Evolutionary conservation across 2,888 invertebrate genomes (phyloP).

Genomic region (Scaptomyza reducta): DNA sequence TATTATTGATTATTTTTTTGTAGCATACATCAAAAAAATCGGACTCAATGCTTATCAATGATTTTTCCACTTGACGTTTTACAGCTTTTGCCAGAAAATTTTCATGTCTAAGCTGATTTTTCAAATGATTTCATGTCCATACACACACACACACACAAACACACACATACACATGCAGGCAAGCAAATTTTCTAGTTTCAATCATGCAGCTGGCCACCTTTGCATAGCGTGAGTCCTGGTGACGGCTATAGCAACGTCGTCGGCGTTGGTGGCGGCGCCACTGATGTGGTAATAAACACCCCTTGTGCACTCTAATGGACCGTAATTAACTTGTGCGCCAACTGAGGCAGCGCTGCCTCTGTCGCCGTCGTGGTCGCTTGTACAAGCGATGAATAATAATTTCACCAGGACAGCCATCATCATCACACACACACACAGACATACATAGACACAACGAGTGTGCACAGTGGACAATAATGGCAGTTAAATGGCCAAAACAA

Average conservation of each 20-base stretch:
- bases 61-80: constrained; percentile 59
- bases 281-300: constrained; percentile 81
- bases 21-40: no score
- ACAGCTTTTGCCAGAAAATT: constrained; percentile 45
- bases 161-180: not conserved
- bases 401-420: constrained; percentile 50
- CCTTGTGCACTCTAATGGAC: constrained; percentile 81
- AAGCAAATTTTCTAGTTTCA: constrained; percentile 59
- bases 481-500: constrained; percentile 72
- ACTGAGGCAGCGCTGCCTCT: constrained; percentile 43
- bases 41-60: not conserved
- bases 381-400: constrained; percentile 79
- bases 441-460: not conserved
- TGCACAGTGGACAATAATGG: constrained; percentile 67
- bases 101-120: constrained; percentile 79
- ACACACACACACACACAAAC: constrained; percentile 9
- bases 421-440: constrained; percentile 11
- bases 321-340: constrained; percentile 78
- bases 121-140: constrained; percentile 76
- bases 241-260: constrained; percentile 39
- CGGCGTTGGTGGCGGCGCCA: constrained; percentile 51
- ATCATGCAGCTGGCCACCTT: constrained; percentile 34
- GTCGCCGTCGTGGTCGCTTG: constrained; percentile 34
- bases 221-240: constrained; percentile 51
- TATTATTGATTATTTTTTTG: no score